A percentile compares a stretch with the other conserved stretches of the same genome.
phyloP scores from a whole-genome alignment of 2,113 vertebrate species.

The Tachycineta bicolor region DNA sequence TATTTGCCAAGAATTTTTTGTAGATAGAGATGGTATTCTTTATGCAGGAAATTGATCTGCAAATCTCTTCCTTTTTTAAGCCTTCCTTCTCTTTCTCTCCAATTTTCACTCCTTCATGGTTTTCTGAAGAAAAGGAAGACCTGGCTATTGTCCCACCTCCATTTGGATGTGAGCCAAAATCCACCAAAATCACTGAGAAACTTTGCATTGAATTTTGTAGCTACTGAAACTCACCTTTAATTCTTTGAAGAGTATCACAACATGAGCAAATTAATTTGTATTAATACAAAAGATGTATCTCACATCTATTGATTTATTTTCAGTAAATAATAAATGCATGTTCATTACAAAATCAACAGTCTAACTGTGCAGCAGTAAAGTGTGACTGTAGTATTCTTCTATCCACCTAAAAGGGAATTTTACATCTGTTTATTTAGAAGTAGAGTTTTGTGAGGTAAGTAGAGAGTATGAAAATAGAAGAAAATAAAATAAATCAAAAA shows the following conservation, averaged over 20 bases:
- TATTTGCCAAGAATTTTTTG: not conserved
- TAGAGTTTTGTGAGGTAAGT: not conserved
- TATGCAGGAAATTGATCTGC: not conserved
- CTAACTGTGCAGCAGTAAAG: not conserved
- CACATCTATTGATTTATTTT: not conserved
- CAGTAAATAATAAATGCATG: not conserved
- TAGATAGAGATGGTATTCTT: not conserved
- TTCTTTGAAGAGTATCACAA: not conserved
- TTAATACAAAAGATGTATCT: not conserved
- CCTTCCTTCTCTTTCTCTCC: rapidly evolving
- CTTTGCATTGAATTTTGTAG: not conserved
- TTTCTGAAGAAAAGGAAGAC: not conserved
- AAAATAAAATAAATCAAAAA: not conserved
- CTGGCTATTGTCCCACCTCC: not conserved
- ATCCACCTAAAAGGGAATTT: not conserved
- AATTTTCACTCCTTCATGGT: not conserved
- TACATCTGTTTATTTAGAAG: not conserved
- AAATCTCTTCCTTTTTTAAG: not conserved
- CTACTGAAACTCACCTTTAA: not conserved
- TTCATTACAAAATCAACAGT: not conserved
- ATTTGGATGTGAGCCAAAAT: not conserved
- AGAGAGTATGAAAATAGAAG: not conserved
- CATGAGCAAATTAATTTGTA: not conserved
- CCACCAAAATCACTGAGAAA: not conserved
- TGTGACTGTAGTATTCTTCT: not conserved